Evolutionary conservation across 2,888 invertebrate species (phyloP), one percentile per base, ranked within the genome.

Genomic region (Seira musarum): DNA sequence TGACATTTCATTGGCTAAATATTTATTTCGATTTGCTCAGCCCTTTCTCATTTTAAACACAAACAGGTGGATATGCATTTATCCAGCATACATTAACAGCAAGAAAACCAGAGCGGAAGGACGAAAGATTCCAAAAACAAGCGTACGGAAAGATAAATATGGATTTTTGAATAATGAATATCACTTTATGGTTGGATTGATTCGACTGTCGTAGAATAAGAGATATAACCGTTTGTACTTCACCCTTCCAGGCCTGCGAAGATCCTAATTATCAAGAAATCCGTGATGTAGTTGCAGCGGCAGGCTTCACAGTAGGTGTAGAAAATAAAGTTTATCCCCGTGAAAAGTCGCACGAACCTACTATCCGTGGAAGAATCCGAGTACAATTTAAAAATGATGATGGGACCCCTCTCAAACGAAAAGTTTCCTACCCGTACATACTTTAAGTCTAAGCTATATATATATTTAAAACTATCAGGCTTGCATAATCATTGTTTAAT

Each of bases 51-150:
- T n/a, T n/a, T n/a, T n/a, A n/a, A n/a, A n/a, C n/a, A n/a, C n/a
- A n/a, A n/a, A n/a, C n/a, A 95, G 95, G 88, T 99, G 99, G 99
- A 92, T 98, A 77, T 97, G 97, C 88, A 93, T 99, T 82, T 99
- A 99, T 89, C 99, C 99, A 75, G 94, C 96, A 0, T 99, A 99
- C 87, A 91, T 99, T 68, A 99, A 99, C 88, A 96, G 94, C 87
- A 97, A 96, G 88, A 97, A 96, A 89, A 95, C 96, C 0, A 89
- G 95, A 17, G 95, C 95, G 1, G 94, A 97, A 89, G 99, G 99
- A 3, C 91, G 99, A 40, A 92, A 93, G 86, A 90, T 99, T 22
- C 90, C 95, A 0, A 96, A 96, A 89, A 92, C 93, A 1, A 93
- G 93, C 88, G 91, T 91, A 87, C 78, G n/a, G n/a, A n/a, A n/a